These are phyloP conservation scores for Agapostemon virescens DNA, from an alignment of 2,888 invertebrate genomes.

Conservation along the genomic window DNA sequence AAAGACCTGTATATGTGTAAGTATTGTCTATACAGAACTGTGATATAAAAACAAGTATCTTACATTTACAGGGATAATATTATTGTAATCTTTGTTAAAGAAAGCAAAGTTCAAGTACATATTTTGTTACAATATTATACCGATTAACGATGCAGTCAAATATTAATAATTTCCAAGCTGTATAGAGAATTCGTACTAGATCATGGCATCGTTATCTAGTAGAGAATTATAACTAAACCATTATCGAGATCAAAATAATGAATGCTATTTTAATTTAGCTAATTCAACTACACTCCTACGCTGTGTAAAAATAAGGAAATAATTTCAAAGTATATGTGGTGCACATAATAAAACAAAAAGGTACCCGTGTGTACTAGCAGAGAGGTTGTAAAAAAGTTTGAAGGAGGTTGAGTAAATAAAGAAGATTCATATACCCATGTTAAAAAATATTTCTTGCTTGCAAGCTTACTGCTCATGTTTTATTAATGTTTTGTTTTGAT, in stretches of 20 bases:
- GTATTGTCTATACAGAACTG: conserved; percentile 4
- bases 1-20: conserved; percentile 10
- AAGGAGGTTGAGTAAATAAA: conserved; percentile 3
- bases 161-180: conserved; percentile 3
- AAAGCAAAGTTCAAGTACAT: conserved; percentile 10
- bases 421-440: not conserved
- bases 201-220: not conserved
- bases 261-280: conserved; percentile 4
- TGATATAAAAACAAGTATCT: conserved; percentile 13
- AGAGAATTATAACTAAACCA: not conserved
- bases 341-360: not conserved
- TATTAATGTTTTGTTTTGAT: not conserved
- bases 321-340: conserved; percentile 10
- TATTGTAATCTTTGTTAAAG: conserved; percentile 3
- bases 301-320: conserved; percentile 1
- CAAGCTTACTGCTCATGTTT: not conserved
- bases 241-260: not conserved
- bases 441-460: not conserved
- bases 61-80: not conserved
- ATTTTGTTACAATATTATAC: conserved; percentile 13
- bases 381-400: conserved; percentile 6
- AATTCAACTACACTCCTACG: conserved; percentile 1
- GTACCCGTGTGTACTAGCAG: not conserved
- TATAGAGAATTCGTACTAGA: conserved; percentile 9
- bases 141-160: not conserved